Evolutionary conservation across 2,797 vertebrate genomes (phyloP).

Genomic region (Cottoperca gobio): DNA sequence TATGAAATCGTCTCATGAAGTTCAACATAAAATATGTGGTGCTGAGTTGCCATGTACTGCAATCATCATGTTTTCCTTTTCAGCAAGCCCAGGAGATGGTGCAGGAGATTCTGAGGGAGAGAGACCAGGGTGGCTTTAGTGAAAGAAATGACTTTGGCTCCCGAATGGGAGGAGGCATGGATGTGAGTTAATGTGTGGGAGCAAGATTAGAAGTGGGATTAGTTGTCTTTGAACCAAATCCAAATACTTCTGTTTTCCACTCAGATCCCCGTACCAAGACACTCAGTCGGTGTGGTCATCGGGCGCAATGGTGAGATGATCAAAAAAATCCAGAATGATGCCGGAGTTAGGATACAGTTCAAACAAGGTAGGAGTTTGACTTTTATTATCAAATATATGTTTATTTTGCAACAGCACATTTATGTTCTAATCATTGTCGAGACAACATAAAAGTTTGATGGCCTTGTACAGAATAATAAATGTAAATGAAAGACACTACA

Average conservation of each 20-base stretch:
- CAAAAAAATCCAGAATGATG: constrained; percentile 94
- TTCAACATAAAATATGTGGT: background rate
- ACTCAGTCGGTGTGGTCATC: constrained; percentile 93
- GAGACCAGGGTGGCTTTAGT: constrained; percentile 89
- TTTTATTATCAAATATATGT: background rate
- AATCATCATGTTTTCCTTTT: background rate
- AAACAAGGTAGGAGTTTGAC: constrained; percentile 86
- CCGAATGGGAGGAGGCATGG: constrained; percentile 85
- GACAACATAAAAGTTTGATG: background rate
- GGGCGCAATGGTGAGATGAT: constrained; percentile 94
- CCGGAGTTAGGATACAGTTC: constrained; percentile 93
- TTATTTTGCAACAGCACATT: background rate
- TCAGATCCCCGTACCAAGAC: constrained; percentile 91
- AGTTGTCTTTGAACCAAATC: background rate
- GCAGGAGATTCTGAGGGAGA: constrained; percentile 90
- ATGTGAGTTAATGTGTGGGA: constrained; percentile 63
- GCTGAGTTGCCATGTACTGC: background rate
- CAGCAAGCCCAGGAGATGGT: constrained; percentile 96
- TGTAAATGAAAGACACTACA: background rate
- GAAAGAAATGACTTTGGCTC: constrained; percentile 90
- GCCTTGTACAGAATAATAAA: background rate
- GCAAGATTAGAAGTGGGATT: background rate
- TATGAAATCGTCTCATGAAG: background rate
- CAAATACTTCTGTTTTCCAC: background rate
- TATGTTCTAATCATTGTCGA: background rate